Evolutionary conservation across 2,888 invertebrate genomes (phyloP).

Genomic region (Papilio gigon): DNA sequence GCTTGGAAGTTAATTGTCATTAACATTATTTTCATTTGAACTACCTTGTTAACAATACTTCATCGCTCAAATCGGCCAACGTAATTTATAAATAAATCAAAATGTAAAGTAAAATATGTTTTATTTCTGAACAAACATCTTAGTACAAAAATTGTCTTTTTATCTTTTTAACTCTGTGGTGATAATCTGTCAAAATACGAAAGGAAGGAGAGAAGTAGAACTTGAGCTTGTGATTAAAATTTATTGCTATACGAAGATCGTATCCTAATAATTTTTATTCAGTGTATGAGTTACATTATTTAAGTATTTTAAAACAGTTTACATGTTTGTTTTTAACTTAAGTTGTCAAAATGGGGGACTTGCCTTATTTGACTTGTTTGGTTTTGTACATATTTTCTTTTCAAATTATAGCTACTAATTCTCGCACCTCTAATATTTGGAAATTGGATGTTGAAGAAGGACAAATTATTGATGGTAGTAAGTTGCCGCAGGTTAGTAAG

Average conservation of each 20-base stretch:
- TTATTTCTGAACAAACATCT: constrained; percentile 21
- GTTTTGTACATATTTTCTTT: constrained; percentile 87
- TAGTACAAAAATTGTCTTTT: constrained; percentile 37
- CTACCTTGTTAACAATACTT: no score
- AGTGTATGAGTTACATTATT: constrained; percentile 56
- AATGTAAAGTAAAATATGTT: background rate
- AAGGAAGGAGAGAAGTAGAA: constrained; percentile 53
- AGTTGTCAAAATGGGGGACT: constrained; percentile 79
- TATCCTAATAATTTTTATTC: constrained; percentile 55
- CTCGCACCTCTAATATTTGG: constrained; percentile 92
- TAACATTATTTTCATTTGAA: no score
- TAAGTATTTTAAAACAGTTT: constrained; percentile 54
- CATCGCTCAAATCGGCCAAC: no score
- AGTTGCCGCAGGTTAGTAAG: constrained; percentile 79
- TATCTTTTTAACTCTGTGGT: constrained; percentile 40
- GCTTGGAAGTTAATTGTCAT: no score
- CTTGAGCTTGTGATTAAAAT: constrained; percentile 63
- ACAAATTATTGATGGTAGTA: constrained; percentile 86
- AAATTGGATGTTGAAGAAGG: constrained; percentile 89
- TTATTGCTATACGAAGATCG: constrained; percentile 56
- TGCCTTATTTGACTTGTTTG: constrained; percentile 84
- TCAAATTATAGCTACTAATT: constrained; percentile 88
- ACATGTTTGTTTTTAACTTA: constrained; percentile 63
- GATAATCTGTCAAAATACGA: constrained; percentile 55
- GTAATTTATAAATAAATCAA: background rate